Base-by-base conservation (phyloP, 1,140 invertebrate genomes). In the Trypoxylus dichotomus region DNA sequence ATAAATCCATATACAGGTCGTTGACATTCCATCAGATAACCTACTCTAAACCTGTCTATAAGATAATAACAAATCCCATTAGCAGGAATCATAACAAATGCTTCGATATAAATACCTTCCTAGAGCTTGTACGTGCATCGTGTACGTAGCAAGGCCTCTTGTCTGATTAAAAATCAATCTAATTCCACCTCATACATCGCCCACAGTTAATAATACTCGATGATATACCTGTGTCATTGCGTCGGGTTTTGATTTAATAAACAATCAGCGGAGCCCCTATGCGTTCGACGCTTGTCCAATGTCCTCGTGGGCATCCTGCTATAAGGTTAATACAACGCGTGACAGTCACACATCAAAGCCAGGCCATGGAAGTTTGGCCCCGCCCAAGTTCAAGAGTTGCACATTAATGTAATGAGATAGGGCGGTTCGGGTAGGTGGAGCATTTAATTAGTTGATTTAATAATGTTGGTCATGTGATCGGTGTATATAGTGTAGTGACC, bases 401-500 rank as follows among this genome's bases (percentile, higher is more conserved):
- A 81, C 82, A 81, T 82, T 81, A 82, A 72, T 77, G 82, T 82
- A 82, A 82, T 82, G 82, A 82, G 80, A 79, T 73, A 80, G 79
- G 81, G 80, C 79, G 81, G 80, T 77, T 60, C 77, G 76, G 47
- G 80, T 81, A 81, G 82, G 80, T 81, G 81, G 81, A 82, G 82
- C 82, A 74, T 80, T 81, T 82, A 82, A 82, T 82, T 82, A 82
- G 78, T 78, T 82, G 79, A 79, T 81, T 82, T 82, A 80, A 80
- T 79, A 79, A 77, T 78, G 54, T 71, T 74, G 79, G 76, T 80
- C 78, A 80, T 76, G 80, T 81, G 76, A 77, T 79, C 60, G 60
- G 60, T 76, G 80, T 81, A 74, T 74, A 78, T 19, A 19, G 60
- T 63, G 60, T 63, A 41, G 15, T 27, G 76, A 77, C 76, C 75